Evolutionary conservation across 2,888 invertebrate species (phyloP), one percentile per base, ranked within the genome.

Genomic region (Ptychoptera albimana): DNA sequence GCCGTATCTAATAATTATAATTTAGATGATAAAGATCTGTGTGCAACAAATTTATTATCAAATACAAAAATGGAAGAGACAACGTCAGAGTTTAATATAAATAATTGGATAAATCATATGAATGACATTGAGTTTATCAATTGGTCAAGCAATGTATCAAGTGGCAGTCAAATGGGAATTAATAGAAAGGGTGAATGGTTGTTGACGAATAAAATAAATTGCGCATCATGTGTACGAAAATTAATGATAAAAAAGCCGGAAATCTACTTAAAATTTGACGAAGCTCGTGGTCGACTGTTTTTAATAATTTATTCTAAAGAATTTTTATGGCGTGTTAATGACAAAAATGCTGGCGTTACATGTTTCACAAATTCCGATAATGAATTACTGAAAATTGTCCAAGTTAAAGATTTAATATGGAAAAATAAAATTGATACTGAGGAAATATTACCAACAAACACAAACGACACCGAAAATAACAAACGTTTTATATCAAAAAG

Each of bases 281-380:
- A 42, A 13, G 16, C 39, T 11, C 15, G 44, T 32, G 60, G 63
- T 34, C 57, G 55, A 36, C 57, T 74, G 42, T 46, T 58, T 12
- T 53, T 79, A 11, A 69, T 70, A 8, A 63, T 77, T 35, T 77
- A 77, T 53, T 68, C 64, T 50, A 70, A 72, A 2, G 68, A 72
- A 11, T 67, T 69, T 45, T 60, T 75, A 44, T 74, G 71, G 70
- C 67, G 67, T 47, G 61, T 68, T 49, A 60, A 65, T 32, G 49
- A 55, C 36, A 51, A 63, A 35, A 68, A 72, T 46, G 64, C 60
- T 49, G 72, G 72, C 5, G 63, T 76, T 39, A 70, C 70, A 52
- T 78, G 78, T 55, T 77, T 75, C 55, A 74, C 77, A 3, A 70
- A 76, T 53, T 72, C 73, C 1, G 56, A 59, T 15, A 67, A 69